Conservation (phyloP, 2,797 vertebrate species). For the Megaceryle alcyon region DNA sequence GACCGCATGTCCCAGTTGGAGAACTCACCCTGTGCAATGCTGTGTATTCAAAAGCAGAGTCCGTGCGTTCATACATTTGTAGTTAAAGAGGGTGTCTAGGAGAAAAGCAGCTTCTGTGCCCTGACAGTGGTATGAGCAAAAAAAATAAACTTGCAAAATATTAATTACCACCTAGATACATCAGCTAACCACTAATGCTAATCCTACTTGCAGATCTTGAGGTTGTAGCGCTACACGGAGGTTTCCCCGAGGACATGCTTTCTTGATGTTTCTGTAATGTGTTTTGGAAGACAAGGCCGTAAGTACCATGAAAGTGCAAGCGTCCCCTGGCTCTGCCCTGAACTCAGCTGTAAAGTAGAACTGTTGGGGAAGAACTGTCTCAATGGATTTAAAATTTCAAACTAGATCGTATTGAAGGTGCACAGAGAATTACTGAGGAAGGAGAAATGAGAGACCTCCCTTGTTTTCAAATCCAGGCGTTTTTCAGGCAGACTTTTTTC, state of each 20-base stretch:
- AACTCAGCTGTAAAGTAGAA: not conserved
- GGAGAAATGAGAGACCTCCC: not conserved
- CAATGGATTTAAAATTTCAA: not conserved
- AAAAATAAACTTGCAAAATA: not conserved
- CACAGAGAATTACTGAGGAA: not conserved
- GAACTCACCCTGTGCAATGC: not conserved
- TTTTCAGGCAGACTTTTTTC: not conserved
- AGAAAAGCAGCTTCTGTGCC: not conserved
- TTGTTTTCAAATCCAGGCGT: not conserved
- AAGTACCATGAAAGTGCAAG: not conserved
- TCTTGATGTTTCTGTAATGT: not conserved
- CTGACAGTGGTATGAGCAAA: not conserved
- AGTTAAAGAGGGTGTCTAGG: not conserved
- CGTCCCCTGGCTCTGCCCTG: not conserved
- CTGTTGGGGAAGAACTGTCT: not conserved
- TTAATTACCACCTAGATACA: not conserved
- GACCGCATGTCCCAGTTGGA: accelerated
- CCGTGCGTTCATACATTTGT: no score
- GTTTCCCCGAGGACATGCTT: not conserved
- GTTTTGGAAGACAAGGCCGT: not conserved
- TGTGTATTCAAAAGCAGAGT: not conserved
- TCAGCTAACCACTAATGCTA: not conserved
- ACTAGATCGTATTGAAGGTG: not conserved
- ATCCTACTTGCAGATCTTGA: not conserved
- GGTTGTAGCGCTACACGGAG: not conserved